Percentiles rank a stretch among this genome's conserved stretches.
These are phyloP conservation scores for Oceanodroma leucorhoa DNA, from an alignment of 2,797 vertebrate species.

Conservation along the genomic window DNA sequence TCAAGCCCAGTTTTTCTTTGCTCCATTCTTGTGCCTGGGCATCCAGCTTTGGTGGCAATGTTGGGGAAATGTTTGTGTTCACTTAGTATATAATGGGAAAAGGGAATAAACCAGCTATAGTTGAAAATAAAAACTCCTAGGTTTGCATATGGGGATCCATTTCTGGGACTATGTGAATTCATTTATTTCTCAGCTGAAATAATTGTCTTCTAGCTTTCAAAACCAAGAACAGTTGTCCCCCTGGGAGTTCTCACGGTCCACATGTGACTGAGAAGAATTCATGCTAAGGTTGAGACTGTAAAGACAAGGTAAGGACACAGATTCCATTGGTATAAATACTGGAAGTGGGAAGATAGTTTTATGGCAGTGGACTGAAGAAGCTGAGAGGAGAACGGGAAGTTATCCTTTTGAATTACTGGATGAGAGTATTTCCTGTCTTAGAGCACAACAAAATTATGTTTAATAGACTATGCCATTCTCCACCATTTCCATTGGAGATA, in stretches of 20 bases:
- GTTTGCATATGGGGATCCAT: background rate
- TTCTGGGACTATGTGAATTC: background rate
- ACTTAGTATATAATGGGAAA: background rate
- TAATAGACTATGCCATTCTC: background rate
- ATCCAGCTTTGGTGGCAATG: background rate
- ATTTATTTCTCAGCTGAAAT: background rate
- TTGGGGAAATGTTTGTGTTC: background rate
- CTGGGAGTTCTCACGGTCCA: background rate
- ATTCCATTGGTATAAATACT: background rate
- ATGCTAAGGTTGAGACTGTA: background rate
- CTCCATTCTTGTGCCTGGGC: background rate
- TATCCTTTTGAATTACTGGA: background rate
- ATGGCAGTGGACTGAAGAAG: background rate
- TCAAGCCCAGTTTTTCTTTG: background rate
- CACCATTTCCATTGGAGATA: background rate
- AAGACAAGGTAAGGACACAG: background rate
- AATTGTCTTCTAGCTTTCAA: constrained; percentile 4
- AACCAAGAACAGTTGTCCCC: background rate
- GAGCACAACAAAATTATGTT: background rate
- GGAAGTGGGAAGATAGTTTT: background rate
- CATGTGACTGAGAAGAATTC: background rate
- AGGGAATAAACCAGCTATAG: background rate
- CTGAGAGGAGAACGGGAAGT: background rate
- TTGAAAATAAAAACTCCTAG: background rate
- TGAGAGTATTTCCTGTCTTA: background rate